Conservation (phyloP, 2,888 invertebrate genomes). For the Parochlus steinenii region DNA sequence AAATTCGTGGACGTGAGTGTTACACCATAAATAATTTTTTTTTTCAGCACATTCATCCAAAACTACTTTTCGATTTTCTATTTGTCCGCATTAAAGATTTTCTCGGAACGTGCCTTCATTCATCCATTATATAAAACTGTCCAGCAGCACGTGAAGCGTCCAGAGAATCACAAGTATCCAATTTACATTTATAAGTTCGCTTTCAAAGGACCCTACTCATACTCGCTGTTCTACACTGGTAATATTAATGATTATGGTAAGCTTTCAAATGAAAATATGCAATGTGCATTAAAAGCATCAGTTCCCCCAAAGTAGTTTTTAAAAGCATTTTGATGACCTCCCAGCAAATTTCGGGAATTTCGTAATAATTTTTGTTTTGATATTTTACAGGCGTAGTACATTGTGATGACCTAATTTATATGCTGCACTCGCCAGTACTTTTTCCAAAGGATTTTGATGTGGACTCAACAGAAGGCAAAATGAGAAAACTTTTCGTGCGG, state of each 20-base stretch:
- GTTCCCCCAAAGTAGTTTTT: too few relatives aligned
- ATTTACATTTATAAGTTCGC: slow-evolving; percentile 34
- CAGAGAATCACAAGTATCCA: slow-evolving; percentile 21
- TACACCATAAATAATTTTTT: neutral
- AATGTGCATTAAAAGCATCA: too few relatives aligned
- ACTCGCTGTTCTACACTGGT: slow-evolving; percentile 29
- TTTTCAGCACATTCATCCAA: slow-evolving; percentile 1
- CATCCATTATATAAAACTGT: slow-evolving; percentile 30
- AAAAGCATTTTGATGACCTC: too few relatives aligned
- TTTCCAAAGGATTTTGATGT: slow-evolving; percentile 25
- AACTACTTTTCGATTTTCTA: slow-evolving; percentile 1
- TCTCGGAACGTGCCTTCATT: slow-evolving; percentile 33
- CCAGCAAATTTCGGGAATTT: too few relatives aligned
- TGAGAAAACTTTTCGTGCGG: slow-evolving; percentile 26
- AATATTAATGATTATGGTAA: slow-evolving; percentile 20
- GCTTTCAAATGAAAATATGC: neutral
- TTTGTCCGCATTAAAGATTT: slow-evolving; percentile 30
- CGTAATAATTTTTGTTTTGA: neutral
- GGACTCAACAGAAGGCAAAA: slow-evolving; percentile 23
- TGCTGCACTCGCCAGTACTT: slow-evolving; percentile 30
- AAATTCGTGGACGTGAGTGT: slow-evolving; percentile 21
- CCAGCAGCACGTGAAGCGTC: slow-evolving; percentile 17
- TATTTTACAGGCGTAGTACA: slow-evolving; percentile 29
- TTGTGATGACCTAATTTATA: slow-evolving; percentile 36
- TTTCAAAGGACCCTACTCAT: slow-evolving; percentile 30